Conservation (phyloP, 2,888 invertebrate genomes). For the Pristionchus maxplancki region DNA sequence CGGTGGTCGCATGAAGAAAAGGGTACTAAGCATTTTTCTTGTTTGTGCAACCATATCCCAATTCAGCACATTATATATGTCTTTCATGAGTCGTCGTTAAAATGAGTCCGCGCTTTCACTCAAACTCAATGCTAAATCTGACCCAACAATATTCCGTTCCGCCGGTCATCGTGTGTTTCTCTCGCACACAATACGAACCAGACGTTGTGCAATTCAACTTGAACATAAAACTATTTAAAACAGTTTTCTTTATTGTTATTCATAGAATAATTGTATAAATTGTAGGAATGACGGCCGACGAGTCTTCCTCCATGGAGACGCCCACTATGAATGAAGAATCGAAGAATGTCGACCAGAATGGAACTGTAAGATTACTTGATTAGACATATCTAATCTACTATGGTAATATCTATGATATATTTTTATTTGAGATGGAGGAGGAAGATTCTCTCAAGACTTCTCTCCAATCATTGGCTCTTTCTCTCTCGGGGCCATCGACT, state of each 20-base stretch:
- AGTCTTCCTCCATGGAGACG: conserved; percentile 45
- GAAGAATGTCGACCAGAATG: background rate
- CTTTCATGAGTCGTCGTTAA: background rate
- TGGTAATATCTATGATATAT: background rate
- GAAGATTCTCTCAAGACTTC: conserved; percentile 48
- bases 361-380: background rate
- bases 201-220: conserved; percentile 40
- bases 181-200: background rate
- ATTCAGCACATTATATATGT: background rate
- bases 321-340: background rate
- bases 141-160: conserved; percentile 6
- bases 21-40: background rate
- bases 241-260: background rate
- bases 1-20: background rate
- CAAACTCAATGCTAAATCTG: background rate
- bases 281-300: conserved; percentile 44
- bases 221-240: conserved; percentile 5
- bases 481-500: conserved; percentile 15
- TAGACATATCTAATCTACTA: background rate
- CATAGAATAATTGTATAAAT: background rate
- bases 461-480: conserved; percentile 28
- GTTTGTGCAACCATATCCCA: background rate
- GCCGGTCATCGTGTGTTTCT: background rate
- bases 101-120: background rate
- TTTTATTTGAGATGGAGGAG: background rate